A percentile compares a stretch with the other conserved stretches of the same genome.
Evolutionary conservation across 2,888 invertebrate species (phyloP).

Genomic region (Tenthredo scrophulariae): DNA sequence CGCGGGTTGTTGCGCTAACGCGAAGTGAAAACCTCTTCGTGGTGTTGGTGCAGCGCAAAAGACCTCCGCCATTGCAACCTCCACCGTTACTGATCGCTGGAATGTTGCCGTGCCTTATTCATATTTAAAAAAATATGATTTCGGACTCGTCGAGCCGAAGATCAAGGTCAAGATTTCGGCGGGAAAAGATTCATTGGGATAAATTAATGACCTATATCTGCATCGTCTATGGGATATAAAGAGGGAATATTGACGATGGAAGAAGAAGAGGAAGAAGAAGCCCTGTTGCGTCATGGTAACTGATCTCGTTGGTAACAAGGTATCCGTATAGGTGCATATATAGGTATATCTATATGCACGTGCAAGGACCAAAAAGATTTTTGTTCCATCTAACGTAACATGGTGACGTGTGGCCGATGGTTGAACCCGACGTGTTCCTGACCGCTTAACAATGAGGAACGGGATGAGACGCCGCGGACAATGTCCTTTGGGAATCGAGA

Average conservation of each 20-base stretch:
- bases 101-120: neutral
- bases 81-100: constrained; percentile 30
- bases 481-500: constrained; percentile 15
- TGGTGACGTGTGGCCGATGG: neutral
- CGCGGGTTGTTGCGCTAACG: constrained; percentile 48
- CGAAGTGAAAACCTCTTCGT: constrained; percentile 42
- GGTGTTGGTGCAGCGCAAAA: constrained; percentile 35
- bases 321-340: neutral
- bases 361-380: constrained; percentile 5
- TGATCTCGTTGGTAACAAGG: constrained; percentile 1
- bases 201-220: neutral
- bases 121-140: neutral
- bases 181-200: neutral
- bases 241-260: neutral
- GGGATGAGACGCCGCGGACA: constrained; percentile 21
- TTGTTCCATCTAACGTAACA: neutral
- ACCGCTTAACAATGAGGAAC: constrained; percentile 8
- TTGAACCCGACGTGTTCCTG: constrained; percentile 18
- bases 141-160: neutral
- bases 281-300: constrained; percentile 28
- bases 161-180: neutral
- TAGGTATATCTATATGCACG: too few relatives aligned
- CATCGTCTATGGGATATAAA: neutral
- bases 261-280: constrained; percentile 17
- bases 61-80: constrained; percentile 20